Evolutionary conservation across 2,888 invertebrate species (phyloP).

Genomic region (Synanthedon vespiformis): DNA sequence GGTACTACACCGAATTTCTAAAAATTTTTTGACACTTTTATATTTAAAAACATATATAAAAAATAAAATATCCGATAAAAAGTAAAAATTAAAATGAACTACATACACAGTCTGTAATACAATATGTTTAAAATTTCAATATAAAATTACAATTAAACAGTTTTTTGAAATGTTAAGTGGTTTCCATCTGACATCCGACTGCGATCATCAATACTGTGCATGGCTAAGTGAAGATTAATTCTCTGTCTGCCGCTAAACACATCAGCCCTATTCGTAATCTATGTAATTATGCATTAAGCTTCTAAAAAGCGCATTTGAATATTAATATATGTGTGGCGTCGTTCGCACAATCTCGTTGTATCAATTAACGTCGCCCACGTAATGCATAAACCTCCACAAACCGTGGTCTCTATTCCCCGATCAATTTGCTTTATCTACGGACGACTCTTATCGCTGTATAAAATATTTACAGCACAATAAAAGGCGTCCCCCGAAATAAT

Average conservation of each 20-base stretch:
- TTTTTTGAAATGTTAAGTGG: too few relatives aligned
- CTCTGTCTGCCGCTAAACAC: conserved; percentile 15
- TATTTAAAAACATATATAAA: too few relatives aligned
- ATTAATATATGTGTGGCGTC: conserved; percentile 45
- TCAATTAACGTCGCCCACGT: conserved; percentile 59
- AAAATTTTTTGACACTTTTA: too few relatives aligned
- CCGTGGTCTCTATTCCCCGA: conserved; percentile 37
- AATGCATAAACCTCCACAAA: conserved; percentile 45
- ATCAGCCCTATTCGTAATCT: conserved; percentile 18
- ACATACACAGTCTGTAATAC: too few relatives aligned
- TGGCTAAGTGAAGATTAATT: conserved; percentile 2
- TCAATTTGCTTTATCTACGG: conserved; percentile 64
- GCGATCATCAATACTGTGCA: too few relatives aligned
- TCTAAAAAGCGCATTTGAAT: conserved; percentile 42
- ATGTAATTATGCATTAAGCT: conserved; percentile 35
- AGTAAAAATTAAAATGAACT: too few relatives aligned
- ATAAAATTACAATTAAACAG: too few relatives aligned
- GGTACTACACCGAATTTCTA: too few relatives aligned
- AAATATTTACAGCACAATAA: conserved; percentile 67
- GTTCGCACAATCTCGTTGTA: conserved; percentile 50
- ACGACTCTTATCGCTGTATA: conserved; percentile 53
- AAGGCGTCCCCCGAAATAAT: conserved; percentile 55
- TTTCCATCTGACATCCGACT: too few relatives aligned
- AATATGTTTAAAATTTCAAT: too few relatives aligned
- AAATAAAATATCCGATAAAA: too few relatives aligned